Percentiles rank a stretch among this genome's conserved stretches.
Conservation (phyloP, 2,113 vertebrate genomes). For the Albula goreensis region DNA sequence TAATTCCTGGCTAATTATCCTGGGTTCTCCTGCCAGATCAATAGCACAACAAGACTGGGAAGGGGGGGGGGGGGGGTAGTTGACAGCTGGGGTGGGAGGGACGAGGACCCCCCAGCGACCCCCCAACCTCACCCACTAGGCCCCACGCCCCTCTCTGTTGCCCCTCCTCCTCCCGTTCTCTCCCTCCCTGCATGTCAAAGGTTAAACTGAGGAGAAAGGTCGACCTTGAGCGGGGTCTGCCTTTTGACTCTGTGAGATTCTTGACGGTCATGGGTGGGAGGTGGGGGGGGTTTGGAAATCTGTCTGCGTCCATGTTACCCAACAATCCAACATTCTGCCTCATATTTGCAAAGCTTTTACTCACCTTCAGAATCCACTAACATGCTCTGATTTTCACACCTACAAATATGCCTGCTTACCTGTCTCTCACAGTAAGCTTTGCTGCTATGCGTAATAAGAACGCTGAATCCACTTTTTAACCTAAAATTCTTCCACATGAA, state of each 20-base stretch:
- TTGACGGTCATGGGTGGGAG: background rate
- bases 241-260: conserved; percentile 7
- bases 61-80: conserved; percentile 38
- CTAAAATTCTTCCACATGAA: background rate
- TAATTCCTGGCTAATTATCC: conserved; percentile 90
- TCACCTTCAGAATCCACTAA: background rate
- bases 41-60: conserved; percentile 76
- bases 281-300: background rate
- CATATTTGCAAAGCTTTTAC: background rate
- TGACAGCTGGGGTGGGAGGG: conserved; percentile 59
- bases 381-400: background rate
- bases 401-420: background rate
- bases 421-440: background rate
- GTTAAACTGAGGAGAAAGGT: conserved; percentile 49
- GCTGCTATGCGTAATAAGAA: background rate
- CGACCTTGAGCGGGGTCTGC: background rate
- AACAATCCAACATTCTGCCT: background rate
- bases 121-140: background rate
- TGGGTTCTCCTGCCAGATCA: conserved; percentile 81
- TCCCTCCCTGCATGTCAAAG: conserved; percentile 19
- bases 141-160: conserved; percentile 10
- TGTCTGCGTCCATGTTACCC: background rate
- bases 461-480: background rate
- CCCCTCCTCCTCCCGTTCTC: background rate
- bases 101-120: background rate